Evolutionary conservation across 2,797 vertebrate species (phyloP).

Genomic region (Poecile montanus): DNA sequence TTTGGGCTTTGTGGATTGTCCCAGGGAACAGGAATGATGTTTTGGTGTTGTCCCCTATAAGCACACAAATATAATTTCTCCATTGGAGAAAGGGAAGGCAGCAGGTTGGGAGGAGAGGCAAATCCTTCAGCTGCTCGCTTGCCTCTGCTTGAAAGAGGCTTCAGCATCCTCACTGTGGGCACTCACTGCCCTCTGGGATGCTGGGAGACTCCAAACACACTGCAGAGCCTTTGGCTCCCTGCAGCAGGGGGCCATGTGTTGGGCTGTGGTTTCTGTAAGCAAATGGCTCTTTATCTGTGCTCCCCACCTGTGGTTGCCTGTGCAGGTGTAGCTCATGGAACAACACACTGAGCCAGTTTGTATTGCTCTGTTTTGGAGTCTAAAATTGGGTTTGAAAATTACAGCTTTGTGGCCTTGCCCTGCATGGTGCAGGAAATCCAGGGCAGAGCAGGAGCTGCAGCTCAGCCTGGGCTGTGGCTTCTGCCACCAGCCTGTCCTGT

Average conservation of each 20-base stretch:
- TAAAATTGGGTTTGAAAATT: neutral
- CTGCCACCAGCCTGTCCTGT: neutral
- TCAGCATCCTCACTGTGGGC: neutral
- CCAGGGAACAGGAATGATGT: neutral
- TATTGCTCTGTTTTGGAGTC: neutral
- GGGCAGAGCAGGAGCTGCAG: neutral
- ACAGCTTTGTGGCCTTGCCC: neutral
- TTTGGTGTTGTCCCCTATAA: neutral
- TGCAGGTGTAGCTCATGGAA: neutral
- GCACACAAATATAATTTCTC: neutral
- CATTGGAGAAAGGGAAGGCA: neutral
- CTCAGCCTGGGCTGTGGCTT: neutral
- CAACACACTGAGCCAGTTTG: rapidly evolving
- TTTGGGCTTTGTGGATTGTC: slow-evolving; percentile 4
- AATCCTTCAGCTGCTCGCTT: neutral
- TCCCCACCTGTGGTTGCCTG: neutral
- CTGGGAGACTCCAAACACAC: rapidly evolving
- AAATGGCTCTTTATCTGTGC: neutral
- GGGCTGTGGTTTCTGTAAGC: rapidly evolving
- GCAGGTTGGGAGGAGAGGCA: neutral
- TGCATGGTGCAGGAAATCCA: rapidly evolving
- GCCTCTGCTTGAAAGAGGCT: neutral
- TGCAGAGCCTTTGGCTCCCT: rapidly evolving
- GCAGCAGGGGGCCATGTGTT: too few relatives aligned
- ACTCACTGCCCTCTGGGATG: neutral